Percentiles rank a stretch among this genome's conserved stretches.
Conservation (phyloP, 2,888 invertebrate species). For the Perizoma flavofasciatum region DNA sequence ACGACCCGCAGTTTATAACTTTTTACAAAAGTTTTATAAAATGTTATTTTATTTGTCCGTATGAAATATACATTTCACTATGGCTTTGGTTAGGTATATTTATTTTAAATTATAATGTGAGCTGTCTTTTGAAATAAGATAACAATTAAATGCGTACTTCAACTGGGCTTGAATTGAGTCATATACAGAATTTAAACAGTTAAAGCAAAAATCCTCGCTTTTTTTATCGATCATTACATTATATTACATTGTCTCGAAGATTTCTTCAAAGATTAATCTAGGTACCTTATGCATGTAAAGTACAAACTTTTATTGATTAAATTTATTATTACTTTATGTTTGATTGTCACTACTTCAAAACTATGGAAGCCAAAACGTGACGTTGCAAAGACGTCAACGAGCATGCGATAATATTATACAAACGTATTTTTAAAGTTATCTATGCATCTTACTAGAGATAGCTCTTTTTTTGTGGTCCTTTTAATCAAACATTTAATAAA, state of each 20-base stretch:
- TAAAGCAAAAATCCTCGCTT: conserved; percentile 15
- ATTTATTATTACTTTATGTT: conserved; percentile 30
- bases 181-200: conserved; percentile 28
- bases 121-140: conserved; percentile 54
- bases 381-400: conserved; percentile 61
- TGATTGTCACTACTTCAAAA: conserved; percentile 62
- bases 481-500: conserved; percentile 55
- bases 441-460: conserved; percentile 67
- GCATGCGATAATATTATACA: conserved; percentile 54
- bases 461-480: conserved; percentile 75
- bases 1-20: conserved; percentile 47
- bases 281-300: conserved; percentile 56
- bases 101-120: conserved; percentile 30
- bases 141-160: conserved; percentile 67
- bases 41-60: conserved; percentile 11
- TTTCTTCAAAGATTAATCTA: conserved; percentile 36
- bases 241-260: conserved; percentile 30
- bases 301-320: conserved; percentile 66
- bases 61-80: conserved; percentile 33
- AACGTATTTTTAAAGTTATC: conserved; percentile 32
- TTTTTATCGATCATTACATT: conserved; percentile 12
- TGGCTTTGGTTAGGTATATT: conserved; percentile 51
- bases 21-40: conserved; percentile 20
- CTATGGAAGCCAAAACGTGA: conserved; percentile 80
- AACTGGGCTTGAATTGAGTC: conserved; percentile 56